Evolutionary conservation across 30 jellyfish, hydroid and myxozoan species (phyloP), one percentile per base, ranked within the genome.

Genomic region (Turritopsis dohrnii): DNA sequence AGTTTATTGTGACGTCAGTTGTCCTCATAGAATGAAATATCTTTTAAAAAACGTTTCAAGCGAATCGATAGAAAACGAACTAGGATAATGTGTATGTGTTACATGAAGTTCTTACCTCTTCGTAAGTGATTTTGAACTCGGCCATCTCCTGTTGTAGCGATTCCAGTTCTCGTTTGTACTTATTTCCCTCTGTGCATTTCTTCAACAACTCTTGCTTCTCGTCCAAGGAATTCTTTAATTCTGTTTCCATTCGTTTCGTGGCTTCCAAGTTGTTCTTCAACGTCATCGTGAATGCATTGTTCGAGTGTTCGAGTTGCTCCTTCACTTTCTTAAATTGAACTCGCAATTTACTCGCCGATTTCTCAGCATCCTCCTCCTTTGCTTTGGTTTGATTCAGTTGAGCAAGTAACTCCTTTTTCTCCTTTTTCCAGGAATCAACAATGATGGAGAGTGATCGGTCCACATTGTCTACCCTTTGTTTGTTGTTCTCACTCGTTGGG

Each of bases 301-400:
- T 91, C 0, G 97, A 87, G 30, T 53, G 86, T 54, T 91, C 97
- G 24, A 91, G 90, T 79, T 91, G 97, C 21, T 87, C 94, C 66
- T 87, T 91, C 27, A 91, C 96, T 84, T 88, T 88, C 23, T 76
- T 86, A 82, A 80, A 91, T 52, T 84, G 96, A 16, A 75, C 90
- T 27, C 95, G 90, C 71, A 91, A 54, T n/a, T 90, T 83, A 66
- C 81, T 88, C 4, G 96, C 96, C 74, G 89, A 94, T 23, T 77
- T 71, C 69, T 91, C 96, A 25, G 91, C 96, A 4, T 83, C 81
- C 75, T 91, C 83, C 1, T 85, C 88, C 31, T 86, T 73, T 65
- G 81, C 5, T 23, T 90, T 76, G 60, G 94, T 79, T 69, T 77
- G 74, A 21, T 89, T 76, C 52, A 91, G 79, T 18, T 95, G 94